phyloP scores from a whole-genome alignment of 2,888 invertebrate genomes.

The Gastracanthus pulcherrimus region DNA sequence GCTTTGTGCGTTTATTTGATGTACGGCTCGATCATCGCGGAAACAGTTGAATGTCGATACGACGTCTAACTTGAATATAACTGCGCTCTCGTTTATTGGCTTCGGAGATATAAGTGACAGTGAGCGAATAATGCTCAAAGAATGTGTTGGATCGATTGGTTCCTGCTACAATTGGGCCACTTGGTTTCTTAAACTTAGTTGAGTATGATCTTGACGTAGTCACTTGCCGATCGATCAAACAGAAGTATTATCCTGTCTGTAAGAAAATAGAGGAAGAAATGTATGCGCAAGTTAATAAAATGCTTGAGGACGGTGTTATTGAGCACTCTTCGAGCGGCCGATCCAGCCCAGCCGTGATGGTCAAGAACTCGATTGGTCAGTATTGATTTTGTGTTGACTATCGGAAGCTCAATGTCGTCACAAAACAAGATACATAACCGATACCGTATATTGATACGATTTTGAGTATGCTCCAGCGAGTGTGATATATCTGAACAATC shows the following conservation, averaged over 20 bases:
- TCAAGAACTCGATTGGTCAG: background rate
- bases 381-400: constrained; percentile 43
- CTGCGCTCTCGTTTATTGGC: background rate
- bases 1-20: too few species aligned
- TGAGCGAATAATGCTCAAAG: background rate
- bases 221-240: background rate
- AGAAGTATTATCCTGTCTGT: background rate
- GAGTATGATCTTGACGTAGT: background rate
- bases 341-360: constrained; percentile 21
- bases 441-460: constrained; percentile 48
- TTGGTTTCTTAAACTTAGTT: background rate
- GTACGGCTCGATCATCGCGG: too few species aligned
- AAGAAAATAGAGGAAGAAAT: background rate
- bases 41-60: too few species aligned
- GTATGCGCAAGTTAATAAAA: background rate
- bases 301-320: constrained; percentile 3
- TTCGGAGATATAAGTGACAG: too few species aligned
- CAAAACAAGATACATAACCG: too few species aligned
- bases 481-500: constrained; percentile 47
- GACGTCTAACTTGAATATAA: background rate
- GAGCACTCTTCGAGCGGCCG: constrained; percentile 19
- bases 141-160: background rate
- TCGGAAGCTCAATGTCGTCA: constrained; percentile 30
- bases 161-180: too few species aligned
- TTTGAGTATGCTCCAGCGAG: constrained; percentile 67